Conservation (phyloP, 2,113 vertebrate species). For the Panurus biarmicus region DNA sequence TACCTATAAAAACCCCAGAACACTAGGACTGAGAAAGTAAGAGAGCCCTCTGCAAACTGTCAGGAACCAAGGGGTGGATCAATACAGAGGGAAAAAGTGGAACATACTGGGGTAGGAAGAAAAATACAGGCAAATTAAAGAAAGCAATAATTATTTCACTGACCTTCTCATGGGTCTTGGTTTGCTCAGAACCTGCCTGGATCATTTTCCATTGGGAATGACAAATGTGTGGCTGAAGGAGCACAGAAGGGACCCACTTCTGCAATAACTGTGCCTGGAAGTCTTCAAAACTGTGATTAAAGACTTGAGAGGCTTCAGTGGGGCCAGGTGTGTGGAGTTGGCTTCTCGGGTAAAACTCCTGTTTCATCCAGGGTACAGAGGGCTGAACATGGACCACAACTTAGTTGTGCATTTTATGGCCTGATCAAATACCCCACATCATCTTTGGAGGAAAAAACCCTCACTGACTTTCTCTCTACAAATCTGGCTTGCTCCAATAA, state of each 20-base stretch:
- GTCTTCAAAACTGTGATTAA: neutral
- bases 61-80: neutral
- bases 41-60: neutral
- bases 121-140: neutral
- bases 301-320: neutral
- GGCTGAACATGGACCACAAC: neutral
- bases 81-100: neutral
- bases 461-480: neutral
- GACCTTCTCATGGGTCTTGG: neutral
- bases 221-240: neutral
- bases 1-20: neutral
- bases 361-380: neutral
- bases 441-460: neutral
- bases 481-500: neutral
- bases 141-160: slow-evolving; percentile 4
- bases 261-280: neutral
- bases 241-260: neutral
- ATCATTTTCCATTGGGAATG: neutral
- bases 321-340: neutral
- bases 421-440: neutral
- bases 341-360: neutral
- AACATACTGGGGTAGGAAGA: neutral
- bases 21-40: neutral
- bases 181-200: slow-evolving; percentile 2
- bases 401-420: neutral